Evolutionary conservation across 1,140 invertebrate genomes (phyloP), one percentile per base, ranked within the genome.

Genomic region (Drosophila burlai): DNA sequence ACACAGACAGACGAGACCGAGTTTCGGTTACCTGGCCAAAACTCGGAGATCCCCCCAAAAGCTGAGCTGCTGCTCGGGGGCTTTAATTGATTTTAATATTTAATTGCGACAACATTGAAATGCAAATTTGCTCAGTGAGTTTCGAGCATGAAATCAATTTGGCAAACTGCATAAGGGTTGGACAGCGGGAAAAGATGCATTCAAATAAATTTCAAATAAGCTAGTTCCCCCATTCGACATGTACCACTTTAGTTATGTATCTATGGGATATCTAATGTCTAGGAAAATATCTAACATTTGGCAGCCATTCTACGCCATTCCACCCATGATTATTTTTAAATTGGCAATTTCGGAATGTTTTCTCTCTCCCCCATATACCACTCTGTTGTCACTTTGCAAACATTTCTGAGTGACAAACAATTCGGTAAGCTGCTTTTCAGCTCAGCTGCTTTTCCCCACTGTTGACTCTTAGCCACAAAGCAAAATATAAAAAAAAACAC

Each of bases 21-120:
- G 50, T 26, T 43, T 54, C 38, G n/a, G 31, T 45, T 57, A 71
- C 40, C 67, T 68, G 64, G 40, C 38, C 24, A 24, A 54, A 71
- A 36, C n/a, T 45, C 15, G n/a, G 16, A n/a, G 24, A 15, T 15
- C 16, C 15, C 42, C 16, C 36, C 24, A 26, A 52, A 66, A 38
- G 46, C 61, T 38, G 38, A 26, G 36, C 62, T 42, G 64, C 43
- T 15, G 60, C 50, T 46, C 29, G 40, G 31, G 76, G 55, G 60
- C 68, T 79, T 89, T 87, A 87, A 89, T 89, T 89, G 85, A 84
- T 81, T 89, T 89, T 90, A 90, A 89, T 89, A 90, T 84, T 84
- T 90, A 81, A 89, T 90, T 90, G 55, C 29, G 55, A 54, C 65
- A 89, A 87, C 80, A 86, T 76, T 68, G 65, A 72, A 78, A 75